Evolutionary conservation across 1,140 invertebrate genomes (phyloP).

Genomic region (Macrobrachium nipponense): DNA sequence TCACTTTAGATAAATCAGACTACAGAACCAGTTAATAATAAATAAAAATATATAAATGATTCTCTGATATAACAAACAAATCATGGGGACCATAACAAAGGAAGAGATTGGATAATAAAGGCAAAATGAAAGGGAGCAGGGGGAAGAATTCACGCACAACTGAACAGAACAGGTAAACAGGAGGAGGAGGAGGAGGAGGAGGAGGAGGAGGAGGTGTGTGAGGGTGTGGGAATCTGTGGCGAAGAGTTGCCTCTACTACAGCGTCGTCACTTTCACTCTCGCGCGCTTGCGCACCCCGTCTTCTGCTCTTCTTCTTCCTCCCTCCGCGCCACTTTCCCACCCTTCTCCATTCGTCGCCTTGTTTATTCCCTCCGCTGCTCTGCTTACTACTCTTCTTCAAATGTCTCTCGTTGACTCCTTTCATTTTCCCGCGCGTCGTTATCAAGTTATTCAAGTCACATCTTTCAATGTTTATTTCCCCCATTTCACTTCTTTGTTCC

Average conservation of each 20-base stretch:
- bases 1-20: too few relatives aligned
- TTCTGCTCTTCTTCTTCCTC: not conserved
- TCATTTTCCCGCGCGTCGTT: not conserved
- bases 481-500: not conserved
- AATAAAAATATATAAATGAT: too few relatives aligned
- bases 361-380: not conserved
- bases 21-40: too few relatives aligned
- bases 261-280: slow-evolving; percentile 1
- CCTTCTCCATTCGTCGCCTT: not conserved
- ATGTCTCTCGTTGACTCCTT: not conserved
- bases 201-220: not conserved
- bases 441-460: too few relatives aligned
- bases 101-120: not conserved
- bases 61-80: too few relatives aligned
- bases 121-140: not conserved
- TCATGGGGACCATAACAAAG: not conserved
- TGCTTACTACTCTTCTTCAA: not conserved
- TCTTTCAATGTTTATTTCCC: not conserved
- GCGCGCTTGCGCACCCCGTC: not conserved
- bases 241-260: not conserved
- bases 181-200: not conserved
- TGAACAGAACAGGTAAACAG: too few relatives aligned
- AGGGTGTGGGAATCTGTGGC: not conserved
- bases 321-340: too few relatives aligned
- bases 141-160: not conserved